phyloP scores from a whole-genome alignment of 2,113 vertebrate species.

The Procavia capensis region DNA sequence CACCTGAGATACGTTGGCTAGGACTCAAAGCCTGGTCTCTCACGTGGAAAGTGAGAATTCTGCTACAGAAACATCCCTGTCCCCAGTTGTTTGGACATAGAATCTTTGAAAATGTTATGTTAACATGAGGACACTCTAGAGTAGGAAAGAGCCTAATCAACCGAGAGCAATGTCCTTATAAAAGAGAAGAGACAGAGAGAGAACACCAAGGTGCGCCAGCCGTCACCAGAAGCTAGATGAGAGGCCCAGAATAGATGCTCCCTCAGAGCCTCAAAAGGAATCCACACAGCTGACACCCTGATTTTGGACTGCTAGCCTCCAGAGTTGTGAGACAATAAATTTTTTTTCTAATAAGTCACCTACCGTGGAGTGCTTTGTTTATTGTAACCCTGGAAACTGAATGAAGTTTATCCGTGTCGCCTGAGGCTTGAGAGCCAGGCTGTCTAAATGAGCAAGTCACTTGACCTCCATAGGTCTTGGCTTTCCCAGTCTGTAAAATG shows the following conservation, averaged over 20 bases:
- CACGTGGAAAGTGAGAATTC: too few relatives aligned
- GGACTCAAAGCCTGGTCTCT: background rate
- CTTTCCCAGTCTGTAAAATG: background rate
- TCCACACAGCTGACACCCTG: background rate
- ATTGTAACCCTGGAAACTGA: background rate
- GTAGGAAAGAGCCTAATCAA: background rate
- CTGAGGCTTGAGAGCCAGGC: too few relatives aligned
- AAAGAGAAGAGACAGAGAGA: background rate
- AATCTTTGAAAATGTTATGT: background rate
- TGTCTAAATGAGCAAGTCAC: background rate
- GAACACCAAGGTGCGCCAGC: background rate
- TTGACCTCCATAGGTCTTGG: too few relatives aligned
- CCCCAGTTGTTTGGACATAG: background rate
- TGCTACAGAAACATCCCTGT: background rate
- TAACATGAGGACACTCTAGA: background rate
- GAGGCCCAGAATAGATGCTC: too few relatives aligned
- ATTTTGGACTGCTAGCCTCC: background rate
- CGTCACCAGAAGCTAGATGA: background rate
- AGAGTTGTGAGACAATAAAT: background rate
- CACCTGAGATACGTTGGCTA: too few relatives aligned
- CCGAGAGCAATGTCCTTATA: background rate
- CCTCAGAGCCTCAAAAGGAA: background rate
- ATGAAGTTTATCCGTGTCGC: background rate
- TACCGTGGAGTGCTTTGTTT: background rate
- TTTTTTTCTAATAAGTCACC: background rate